A percentile compares a stretch with the other conserved stretches of the same genome.
These are phyloP conservation scores for Drosophila insularis DNA, from an alignment of 1,140 invertebrate species.

Conservation along the genomic window DNA sequence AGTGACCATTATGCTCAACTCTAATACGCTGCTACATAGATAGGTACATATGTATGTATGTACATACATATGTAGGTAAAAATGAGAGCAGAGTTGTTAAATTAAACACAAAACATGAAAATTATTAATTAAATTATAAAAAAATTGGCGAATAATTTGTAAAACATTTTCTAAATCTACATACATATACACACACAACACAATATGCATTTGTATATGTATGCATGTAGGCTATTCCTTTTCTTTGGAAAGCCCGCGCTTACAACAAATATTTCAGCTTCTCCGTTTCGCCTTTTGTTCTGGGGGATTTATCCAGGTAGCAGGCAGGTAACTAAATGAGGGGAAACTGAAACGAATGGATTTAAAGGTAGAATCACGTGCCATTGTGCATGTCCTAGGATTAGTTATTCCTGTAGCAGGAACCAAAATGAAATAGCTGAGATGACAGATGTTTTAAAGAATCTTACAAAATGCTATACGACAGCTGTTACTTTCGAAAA, in stretches of 20 bases:
- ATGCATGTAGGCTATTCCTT: not conserved
- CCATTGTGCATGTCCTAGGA: conserved; percentile 38
- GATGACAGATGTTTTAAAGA: conserved; percentile 33
- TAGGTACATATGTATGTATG: no score
- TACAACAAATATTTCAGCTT: conserved; percentile 2
- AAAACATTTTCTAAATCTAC: not conserved
- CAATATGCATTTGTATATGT: not conserved
- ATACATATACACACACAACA: not conserved
- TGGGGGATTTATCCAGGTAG: conserved; percentile 5
- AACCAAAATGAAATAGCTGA: conserved; percentile 5
- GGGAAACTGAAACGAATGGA: conserved; percentile 31
- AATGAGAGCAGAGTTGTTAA: conserved; percentile 1
- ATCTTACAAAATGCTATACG: conserved; percentile 14
- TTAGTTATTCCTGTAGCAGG: conserved; percentile 14
- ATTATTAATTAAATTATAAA: conserved; percentile 2
- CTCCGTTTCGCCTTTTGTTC: not conserved
- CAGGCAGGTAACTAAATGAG: conserved; percentile 19
- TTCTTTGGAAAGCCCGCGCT: conserved; percentile 1
- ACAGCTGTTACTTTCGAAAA: not conserved
- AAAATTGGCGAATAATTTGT: not conserved
- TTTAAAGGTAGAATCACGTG: conserved; percentile 55
- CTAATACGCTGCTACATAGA: not conserved
- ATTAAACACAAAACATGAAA: not conserved
- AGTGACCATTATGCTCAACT: conserved; percentile 4
- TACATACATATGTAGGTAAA: not conserved